phyloP scores from a whole-genome alignment of 2,797 vertebrate species.

The Vespertilio murinus region DNA sequence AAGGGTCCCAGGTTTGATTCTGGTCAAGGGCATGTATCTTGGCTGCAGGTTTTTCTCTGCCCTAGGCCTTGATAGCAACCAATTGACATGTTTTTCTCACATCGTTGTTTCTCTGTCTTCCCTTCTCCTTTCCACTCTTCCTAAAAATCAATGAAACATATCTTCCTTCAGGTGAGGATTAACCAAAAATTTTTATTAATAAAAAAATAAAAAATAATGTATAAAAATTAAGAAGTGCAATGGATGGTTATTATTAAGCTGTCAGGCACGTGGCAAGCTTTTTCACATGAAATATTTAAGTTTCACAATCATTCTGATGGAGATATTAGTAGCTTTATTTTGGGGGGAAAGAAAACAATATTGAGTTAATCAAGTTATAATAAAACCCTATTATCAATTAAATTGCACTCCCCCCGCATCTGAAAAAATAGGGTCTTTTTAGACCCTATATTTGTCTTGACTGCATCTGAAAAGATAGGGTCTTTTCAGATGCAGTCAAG shows the following conservation, averaged over 20 bases:
- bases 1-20: too few relatives aligned
- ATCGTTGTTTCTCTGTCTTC: too few relatives aligned
- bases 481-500: neutral
- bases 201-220: neutral
- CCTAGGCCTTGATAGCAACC: too few relatives aligned
- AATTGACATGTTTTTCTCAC: too few relatives aligned
- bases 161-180: too few relatives aligned
- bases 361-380: neutral
- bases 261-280: neutral
- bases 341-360: neutral
- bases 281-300: neutral
- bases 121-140: too few relatives aligned
- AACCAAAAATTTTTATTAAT: too few relatives aligned
- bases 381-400: neutral
- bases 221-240: constrained; percentile 17
- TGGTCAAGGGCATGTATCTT: too few relatives aligned
- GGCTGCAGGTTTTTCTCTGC: too few relatives aligned
- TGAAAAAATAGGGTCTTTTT: neutral
- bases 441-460: too few relatives aligned
- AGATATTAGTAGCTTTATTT: neutral
- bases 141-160: too few relatives aligned
- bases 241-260: neutral
- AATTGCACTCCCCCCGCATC: neutral
- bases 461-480: too few relatives aligned
- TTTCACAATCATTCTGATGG: neutral